Conservation (phyloP, 2,797 vertebrate species). For the Tokudaia tokunoshimensis region DNA sequence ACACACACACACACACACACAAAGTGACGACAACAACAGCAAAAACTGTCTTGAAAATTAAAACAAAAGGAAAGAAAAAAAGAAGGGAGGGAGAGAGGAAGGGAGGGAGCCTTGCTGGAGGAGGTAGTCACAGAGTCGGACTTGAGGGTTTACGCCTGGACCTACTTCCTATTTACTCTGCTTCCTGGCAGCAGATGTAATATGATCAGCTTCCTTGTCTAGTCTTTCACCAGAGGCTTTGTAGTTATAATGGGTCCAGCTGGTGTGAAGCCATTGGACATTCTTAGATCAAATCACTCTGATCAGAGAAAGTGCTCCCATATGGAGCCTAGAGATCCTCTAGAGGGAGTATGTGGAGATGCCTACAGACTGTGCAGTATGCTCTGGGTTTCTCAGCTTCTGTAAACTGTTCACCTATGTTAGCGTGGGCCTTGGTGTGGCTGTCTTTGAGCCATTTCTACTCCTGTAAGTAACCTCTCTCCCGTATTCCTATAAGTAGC, state of each 20-base stretch:
- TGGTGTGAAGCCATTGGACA: background rate
- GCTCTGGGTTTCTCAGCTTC: background rate
- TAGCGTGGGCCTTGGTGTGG: background rate
- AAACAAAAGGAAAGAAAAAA: background rate
- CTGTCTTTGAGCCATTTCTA: background rate
- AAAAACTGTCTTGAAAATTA: background rate
- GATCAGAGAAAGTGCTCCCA: background rate
- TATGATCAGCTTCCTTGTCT: background rate
- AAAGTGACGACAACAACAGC: too few relatives aligned
- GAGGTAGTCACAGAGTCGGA: background rate
- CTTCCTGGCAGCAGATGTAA: background rate
- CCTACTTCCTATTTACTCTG: background rate
- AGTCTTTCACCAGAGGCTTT: background rate
- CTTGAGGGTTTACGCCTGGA: background rate
- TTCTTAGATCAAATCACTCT: background rate
- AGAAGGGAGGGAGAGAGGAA: background rate
- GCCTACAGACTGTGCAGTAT: background rate
- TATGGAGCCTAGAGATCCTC: background rate
- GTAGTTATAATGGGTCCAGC: background rate
- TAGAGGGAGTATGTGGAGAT: background rate
- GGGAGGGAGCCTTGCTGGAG: background rate
- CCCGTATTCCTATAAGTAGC: too few relatives aligned
- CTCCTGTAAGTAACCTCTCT: background rate
- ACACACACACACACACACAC: too few relatives aligned
- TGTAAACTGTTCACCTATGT: background rate